Percentiles rank a stretch among this genome's conserved stretches.
Conservation (phyloP, 2,797 vertebrate species). For the Acanthurus tractus region DNA sequence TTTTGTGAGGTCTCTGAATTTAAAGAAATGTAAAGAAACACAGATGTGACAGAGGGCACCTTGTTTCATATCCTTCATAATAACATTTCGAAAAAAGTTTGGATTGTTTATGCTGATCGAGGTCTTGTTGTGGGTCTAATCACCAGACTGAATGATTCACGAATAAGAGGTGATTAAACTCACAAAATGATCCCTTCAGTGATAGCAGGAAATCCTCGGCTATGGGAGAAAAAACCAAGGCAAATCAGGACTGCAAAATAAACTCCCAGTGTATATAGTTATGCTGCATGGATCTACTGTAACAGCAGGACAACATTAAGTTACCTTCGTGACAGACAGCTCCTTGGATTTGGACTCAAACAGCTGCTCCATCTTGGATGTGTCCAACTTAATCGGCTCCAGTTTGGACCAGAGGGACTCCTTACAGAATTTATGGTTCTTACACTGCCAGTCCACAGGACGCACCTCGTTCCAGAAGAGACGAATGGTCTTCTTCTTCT, state of each 20-base stretch:
- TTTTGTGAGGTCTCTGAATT: too few species aligned
- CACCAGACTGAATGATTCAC: background rate
- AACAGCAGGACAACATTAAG: slow-evolving; percentile 6
- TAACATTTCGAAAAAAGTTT: background rate
- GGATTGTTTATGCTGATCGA: background rate
- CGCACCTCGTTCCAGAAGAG: slow-evolving; percentile 98
- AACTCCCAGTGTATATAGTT: background rate
- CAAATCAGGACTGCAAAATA: slow-evolving; percentile 14
- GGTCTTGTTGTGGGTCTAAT: background rate
- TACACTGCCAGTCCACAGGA: slow-evolving; percentile 93
- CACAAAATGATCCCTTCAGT: slow-evolving; percentile 8
- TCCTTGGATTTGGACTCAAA: slow-evolving; percentile 99
- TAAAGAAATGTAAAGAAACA: background rate
- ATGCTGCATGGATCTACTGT: slow-evolving; percentile 7
- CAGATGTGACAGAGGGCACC: background rate
- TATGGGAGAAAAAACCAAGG: background rate
- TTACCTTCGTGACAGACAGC: slow-evolving; percentile 96
- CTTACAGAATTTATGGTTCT: slow-evolving; percentile 91
- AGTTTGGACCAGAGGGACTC: slow-evolving; percentile 97
- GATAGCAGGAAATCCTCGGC: slow-evolving; percentile 14
- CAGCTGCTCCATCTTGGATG: slow-evolving; percentile 96
- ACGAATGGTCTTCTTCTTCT: slow-evolving; percentile 99
- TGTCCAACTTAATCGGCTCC: slow-evolving; percentile 96
- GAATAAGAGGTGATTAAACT: background rate
- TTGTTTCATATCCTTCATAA: background rate